Evolutionary conservation across 23 tunicate species (phyloP).

Genomic region (Trididemnum nubilum): DNA sequence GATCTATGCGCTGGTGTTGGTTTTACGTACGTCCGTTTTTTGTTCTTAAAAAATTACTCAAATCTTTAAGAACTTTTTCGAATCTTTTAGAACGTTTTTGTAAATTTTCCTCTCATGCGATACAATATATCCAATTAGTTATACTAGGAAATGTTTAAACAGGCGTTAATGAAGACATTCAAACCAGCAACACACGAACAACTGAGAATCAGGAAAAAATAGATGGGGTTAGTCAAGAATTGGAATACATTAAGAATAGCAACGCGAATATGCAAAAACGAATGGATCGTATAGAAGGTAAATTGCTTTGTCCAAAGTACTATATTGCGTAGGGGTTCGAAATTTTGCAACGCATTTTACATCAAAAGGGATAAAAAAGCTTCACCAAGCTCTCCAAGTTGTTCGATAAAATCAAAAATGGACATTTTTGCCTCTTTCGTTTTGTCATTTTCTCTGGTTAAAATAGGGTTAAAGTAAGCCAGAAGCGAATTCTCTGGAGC

Average conservation of each 20-base stretch:
- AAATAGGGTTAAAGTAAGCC: no score
- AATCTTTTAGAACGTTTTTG: no score
- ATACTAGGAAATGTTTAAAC: no score
- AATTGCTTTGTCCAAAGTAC: background rate
- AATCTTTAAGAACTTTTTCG: no score
- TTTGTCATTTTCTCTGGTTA: no score
- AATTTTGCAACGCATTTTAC: background rate
- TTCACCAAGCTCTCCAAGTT: background rate
- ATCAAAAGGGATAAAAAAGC: background rate
- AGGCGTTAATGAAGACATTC: slow-evolving; percentile 39
- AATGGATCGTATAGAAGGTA: slow-evolving; percentile 57
- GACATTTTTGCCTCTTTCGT: no score
- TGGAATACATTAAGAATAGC: slow-evolving; percentile 58
- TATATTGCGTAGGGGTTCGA: background rate
- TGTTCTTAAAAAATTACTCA: no score
- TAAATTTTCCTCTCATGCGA: no score
- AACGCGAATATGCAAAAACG: slow-evolving; percentile 64
- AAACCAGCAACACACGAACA: background rate
- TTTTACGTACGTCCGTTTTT: no score
- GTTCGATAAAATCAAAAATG: background rate
- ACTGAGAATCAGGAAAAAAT: slow-evolving; percentile 32
- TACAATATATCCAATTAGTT: no score
- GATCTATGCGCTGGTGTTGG: no score
- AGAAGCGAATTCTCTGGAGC: no score
- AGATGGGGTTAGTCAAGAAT: slow-evolving; percentile 23